Conservation (phyloP, 2,888 invertebrate species). For the Stratiomys singularior region DNA sequence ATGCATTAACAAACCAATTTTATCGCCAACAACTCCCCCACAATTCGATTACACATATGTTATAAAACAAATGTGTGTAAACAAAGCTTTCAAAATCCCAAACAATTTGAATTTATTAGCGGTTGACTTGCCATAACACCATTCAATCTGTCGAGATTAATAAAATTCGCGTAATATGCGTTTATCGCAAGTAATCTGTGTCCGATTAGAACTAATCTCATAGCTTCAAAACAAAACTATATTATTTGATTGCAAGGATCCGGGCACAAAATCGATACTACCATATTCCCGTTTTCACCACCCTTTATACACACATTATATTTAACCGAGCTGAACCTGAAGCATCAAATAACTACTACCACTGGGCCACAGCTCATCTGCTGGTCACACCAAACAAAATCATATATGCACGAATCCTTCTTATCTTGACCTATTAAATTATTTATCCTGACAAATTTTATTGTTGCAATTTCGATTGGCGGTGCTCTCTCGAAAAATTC, state of each 20-base stretch:
- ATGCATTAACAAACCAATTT: no score
- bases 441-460: constrained; percentile 31
- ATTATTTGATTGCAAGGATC: not conserved
- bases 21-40: no score
- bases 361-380: not conserved
- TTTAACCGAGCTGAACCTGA: constrained; percentile 1
- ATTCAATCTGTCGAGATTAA: not conserved
- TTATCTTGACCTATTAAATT: constrained; percentile 20
- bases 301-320: not conserved
- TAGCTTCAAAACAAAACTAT: not conserved
- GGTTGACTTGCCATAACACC: not conserved
- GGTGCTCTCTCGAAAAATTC: not conserved
- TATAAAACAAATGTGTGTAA: not conserved
- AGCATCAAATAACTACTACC: no score
- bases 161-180: not conserved
- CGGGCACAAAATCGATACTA: not conserved
- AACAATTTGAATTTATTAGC: constrained; percentile 1
- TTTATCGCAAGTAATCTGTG: not conserved
- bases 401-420: constrained; percentile 17
- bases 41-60: not conserved
- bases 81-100: not conserved
- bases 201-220: not conserved
- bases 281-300: not conserved
- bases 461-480: not conserved
- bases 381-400: not conserved